A percentile compares a stretch with the other conserved stretches of the same genome.
Evolutionary conservation across 2,888 invertebrate species (phyloP).

Genomic region (Coenonympha glycerion): DNA sequence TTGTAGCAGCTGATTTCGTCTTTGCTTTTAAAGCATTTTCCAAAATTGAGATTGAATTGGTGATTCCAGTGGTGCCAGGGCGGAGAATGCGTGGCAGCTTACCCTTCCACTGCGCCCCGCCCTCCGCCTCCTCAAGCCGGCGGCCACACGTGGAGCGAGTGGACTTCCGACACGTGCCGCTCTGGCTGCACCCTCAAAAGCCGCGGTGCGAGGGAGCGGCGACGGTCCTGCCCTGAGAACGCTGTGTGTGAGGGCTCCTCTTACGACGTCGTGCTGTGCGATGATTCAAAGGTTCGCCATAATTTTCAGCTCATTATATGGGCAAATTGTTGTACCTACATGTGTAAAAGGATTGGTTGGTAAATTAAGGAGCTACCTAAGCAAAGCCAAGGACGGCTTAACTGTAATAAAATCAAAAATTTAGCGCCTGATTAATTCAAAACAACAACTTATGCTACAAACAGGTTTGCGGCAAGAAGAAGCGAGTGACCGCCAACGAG

Average conservation of each 20-base stretch:
- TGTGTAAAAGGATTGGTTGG: too few species aligned
- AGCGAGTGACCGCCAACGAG: slow-evolving; percentile 69
- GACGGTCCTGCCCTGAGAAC: slow-evolving; percentile 75
- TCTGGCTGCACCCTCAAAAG: slow-evolving; percentile 81
- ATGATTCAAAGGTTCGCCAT: slow-evolving; percentile 78
- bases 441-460: not conserved
- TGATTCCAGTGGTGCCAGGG: slow-evolving; percentile 79
- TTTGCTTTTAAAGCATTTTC: too few species aligned
- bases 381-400: too few species aligned
- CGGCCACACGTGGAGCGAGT: slow-evolving; percentile 71
- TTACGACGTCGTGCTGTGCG: slow-evolving; percentile 80
- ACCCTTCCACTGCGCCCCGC: slow-evolving; percentile 33
- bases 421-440: not conserved
- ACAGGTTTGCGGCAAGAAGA: slow-evolving; percentile 70
- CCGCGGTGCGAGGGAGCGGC: slow-evolving; percentile 76
- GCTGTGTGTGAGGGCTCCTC: slow-evolving; percentile 78
- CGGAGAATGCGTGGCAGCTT: slow-evolving; percentile 76
- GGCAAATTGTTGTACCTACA: too few species aligned
- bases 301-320: too few species aligned
- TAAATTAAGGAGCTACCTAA: too few species aligned
- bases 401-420: too few species aligned
- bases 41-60: not conserved
- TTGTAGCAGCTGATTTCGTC: too few species aligned
- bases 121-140: slow-evolving; percentile 50
- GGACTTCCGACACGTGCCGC: slow-evolving; percentile 77